Percentiles rank a stretch among this genome's conserved stretches.
Conservation (phyloP, 2,888 invertebrate genomes). For the Plutella xylostella region DNA sequence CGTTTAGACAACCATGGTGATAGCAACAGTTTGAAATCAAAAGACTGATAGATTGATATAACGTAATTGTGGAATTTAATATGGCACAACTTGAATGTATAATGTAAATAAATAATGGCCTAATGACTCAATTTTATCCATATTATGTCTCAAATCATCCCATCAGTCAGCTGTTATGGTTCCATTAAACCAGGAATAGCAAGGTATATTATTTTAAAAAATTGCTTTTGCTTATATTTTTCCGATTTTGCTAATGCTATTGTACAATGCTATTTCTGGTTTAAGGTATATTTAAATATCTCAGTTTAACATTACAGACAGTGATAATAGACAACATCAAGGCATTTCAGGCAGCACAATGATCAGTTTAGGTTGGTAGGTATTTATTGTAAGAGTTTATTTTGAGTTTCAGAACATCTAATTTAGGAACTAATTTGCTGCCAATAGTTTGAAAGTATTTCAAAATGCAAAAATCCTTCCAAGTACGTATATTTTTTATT, state of each 20-base stretch:
- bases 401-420: too few relatives aligned
- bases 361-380: background rate
- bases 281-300: background rate
- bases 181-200: background rate
- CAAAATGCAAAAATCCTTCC: too few relatives aligned
- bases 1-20: constrained; percentile 1
- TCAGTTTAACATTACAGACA: background rate
- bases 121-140: background rate
- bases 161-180: background rate
- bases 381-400: too few relatives aligned
- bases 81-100: background rate
- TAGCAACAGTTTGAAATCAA: background rate
- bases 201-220: too few relatives aligned
- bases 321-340: constrained; percentile 4
- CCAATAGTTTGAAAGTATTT: too few relatives aligned
- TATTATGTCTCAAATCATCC: background rate
- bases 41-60: background rate
- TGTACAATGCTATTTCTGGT: background rate
- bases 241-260: background rate
- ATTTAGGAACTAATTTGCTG: too few relatives aligned
- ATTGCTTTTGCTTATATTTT: background rate
- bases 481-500: too few relatives aligned
- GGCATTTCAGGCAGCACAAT: background rate
- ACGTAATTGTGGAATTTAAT: background rate
- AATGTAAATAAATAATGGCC: background rate